Evolutionary conservation across 2,888 invertebrate genomes (phyloP).

Genomic region (Harmothoe impar): DNA sequence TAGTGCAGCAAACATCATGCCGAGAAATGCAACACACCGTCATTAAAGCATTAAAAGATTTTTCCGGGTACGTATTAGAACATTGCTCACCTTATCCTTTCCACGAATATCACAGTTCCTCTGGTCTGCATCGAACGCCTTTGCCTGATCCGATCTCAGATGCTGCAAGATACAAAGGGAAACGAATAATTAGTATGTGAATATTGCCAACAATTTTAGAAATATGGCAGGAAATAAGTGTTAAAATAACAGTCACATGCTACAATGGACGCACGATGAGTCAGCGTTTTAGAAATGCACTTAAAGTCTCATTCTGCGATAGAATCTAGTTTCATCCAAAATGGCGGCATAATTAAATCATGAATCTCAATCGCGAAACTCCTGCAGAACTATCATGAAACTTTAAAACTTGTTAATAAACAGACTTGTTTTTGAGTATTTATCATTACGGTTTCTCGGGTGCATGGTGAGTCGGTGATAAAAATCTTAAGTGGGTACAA

Average conservation of each 20-base stretch:
- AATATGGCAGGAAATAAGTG: no score
- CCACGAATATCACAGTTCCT: slow-evolving; percentile 29
- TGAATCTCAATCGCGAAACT: background rate
- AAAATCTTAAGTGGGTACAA: slow-evolving; percentile 21
- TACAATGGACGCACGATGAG: background rate
- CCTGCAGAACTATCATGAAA: background rate
- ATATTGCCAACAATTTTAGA: background rate
- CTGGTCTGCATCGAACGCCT: background rate
- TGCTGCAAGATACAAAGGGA: slow-evolving; percentile 35
- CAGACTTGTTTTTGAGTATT: background rate
- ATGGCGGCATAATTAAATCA: background rate
- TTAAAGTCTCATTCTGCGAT: background rate
- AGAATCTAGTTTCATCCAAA: no score
- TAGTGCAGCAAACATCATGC: background rate
- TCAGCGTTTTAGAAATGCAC: background rate
- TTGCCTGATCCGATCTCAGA: background rate
- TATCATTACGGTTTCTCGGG: no score
- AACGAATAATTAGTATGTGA: background rate
- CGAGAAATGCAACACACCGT: no score
- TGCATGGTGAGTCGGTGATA: background rate
- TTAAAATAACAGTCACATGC: background rate
- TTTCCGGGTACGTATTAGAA: no score
- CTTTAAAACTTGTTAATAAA: slow-evolving; percentile 12
- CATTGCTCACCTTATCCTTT: slow-evolving; percentile 6
- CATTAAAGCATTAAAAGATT: no score